Evolutionary conservation across 2,888 invertebrate genomes (phyloP).

Genomic region (Machimus rusticus): DNA sequence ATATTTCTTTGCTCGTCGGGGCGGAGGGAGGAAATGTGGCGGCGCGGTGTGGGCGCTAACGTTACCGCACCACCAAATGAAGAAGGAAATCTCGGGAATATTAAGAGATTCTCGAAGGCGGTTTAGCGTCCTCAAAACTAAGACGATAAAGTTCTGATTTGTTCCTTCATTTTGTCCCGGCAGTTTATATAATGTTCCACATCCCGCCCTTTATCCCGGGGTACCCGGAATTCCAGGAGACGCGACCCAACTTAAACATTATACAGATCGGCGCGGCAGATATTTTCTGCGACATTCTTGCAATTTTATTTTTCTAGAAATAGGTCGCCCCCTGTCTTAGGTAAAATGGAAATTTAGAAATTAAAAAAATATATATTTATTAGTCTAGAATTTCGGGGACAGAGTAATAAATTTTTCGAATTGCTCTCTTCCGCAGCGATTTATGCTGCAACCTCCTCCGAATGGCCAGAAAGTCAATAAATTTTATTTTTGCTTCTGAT

Average conservation of each 20-base stretch:
- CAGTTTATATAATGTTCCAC: constrained; percentile 6
- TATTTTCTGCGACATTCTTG: background rate
- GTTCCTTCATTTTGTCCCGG: constrained; percentile 16
- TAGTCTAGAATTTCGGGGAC: background rate
- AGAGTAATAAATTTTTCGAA: background rate
- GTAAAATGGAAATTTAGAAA: background rate
- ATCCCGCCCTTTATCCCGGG: background rate
- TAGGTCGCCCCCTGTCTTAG: background rate
- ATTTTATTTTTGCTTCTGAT: background rate
- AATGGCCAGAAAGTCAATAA: background rate
- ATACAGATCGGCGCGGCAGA: background rate
- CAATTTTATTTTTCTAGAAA: background rate
- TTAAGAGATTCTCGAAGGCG: constrained; percentile 14
- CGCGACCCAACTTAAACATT: background rate
- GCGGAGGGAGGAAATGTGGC: background rate
- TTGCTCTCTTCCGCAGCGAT: background rate
- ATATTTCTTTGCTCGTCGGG: background rate
- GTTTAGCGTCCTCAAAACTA: background rate
- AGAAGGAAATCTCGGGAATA: constrained; percentile 20
- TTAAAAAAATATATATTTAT: background rate
- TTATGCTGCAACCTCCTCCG: background rate
- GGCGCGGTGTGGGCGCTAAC: background rate
- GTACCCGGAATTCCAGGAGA: background rate
- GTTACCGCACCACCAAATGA: background rate
- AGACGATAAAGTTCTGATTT: constrained; percentile 39